Base-by-base conservation (phyloP, 2,113 vertebrate species). In the Nesogale talazaci region DNA sequence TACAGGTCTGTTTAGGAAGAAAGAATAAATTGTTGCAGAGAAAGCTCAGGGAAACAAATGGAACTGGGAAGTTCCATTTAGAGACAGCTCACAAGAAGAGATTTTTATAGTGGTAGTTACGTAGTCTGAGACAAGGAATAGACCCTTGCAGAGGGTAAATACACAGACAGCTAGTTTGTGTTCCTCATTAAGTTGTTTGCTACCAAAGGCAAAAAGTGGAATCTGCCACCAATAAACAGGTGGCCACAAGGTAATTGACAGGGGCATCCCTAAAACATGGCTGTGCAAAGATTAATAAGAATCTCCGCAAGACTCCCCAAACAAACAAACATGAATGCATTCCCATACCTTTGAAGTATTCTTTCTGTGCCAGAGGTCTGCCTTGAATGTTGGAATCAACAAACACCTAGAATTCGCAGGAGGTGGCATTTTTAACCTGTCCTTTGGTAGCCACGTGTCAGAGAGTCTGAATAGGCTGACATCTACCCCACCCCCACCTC, bases 1-100 rank as follows among this genome's bases (percentile, higher is more conserved):
- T 96, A 88, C 90, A 97, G 86, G 52, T 95, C 92, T 94, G 88
- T 93, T 96, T 91, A 94, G 94, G 91, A 92, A 96, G 94, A 95
- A 97, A 94, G 82, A 94, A 93, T 72, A 90, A 96, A 95, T 96
- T 94, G 97, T 96, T 88, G 59, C 86, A 46, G 88, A 86, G 89
- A 91, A 78, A 96, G 85, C 76, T 83, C 74, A n/a, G 79, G 4
- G 89, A 96, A 96, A 97, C 92, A 94, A 96, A 89, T 94, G 88
- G 89, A 93, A 94, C 91, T 3, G 6, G 93, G 91, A 92, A 92
- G 83, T 96, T 97, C 91, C 94, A 88, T 94, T 52, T 90, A 95
- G 83, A 72, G 61, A 85, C 75, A 86, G 88, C 93, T 91, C 78
- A 77, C 94, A 91, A 34, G 94, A 94, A 67, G 7, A 92, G 76